Percentiles rank a stretch among this genome's conserved stretches.
phyloP scores from a whole-genome alignment of 2,888 invertebrate species.

The Lepeophtheirus nordmannii region DNA sequence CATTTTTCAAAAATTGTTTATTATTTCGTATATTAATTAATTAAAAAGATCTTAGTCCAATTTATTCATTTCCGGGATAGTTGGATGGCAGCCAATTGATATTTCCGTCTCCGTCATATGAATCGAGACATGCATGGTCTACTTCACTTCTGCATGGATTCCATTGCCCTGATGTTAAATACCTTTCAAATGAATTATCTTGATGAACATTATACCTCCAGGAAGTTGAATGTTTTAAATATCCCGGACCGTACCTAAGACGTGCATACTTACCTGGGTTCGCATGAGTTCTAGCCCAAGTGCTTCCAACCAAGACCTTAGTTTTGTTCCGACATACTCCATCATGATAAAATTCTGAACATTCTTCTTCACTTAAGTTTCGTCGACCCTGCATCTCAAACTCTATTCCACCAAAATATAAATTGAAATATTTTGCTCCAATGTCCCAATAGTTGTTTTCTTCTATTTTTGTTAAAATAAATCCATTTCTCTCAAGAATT shows the following conservation, averaged over 20 bases:
- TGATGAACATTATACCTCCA: conserved; percentile 29
- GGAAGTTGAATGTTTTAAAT: conserved; percentile 31
- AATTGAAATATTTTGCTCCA: conserved; percentile 29
- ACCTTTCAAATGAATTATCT: conserved; percentile 30
- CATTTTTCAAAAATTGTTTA: too few species aligned
- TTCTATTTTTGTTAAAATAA: not conserved
- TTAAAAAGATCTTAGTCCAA: not conserved
- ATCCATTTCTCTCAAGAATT: not conserved
- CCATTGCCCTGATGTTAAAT: conserved; percentile 29
- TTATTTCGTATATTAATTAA: not conserved
- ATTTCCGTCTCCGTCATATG: conserved; percentile 32
- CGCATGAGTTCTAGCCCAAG: conserved; percentile 31
- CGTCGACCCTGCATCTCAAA: conserved; percentile 29
- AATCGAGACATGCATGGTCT: conserved; percentile 32
- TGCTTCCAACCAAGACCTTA: conserved; percentile 30
- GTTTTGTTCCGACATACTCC: conserved; percentile 28
- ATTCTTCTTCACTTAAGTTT: conserved; percentile 29
- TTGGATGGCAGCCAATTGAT: conserved; percentile 28
- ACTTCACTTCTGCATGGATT: conserved; percentile 29
- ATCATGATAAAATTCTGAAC: conserved; percentile 24
- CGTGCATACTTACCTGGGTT: conserved; percentile 32
- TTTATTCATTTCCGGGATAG: conserved; percentile 11
- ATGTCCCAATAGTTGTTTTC: conserved; percentile 25
- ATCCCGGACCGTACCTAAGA: conserved; percentile 32
- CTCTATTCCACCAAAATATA: conserved; percentile 29